Evolutionary conservation across 1,140 invertebrate genomes (phyloP).

Genomic region (Schlechtendalia chinensis): DNA sequence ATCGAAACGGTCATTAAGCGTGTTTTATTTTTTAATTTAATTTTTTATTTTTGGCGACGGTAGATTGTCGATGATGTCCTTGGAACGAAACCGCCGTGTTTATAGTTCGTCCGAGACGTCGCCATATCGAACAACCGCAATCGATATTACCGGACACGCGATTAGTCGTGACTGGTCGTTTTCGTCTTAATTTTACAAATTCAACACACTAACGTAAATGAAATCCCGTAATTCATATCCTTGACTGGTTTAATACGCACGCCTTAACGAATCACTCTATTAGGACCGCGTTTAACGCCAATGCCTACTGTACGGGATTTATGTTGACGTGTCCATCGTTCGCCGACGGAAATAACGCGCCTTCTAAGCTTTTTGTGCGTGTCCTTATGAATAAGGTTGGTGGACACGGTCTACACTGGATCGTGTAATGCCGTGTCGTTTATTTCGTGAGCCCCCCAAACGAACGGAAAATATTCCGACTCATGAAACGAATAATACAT

Average conservation of each 20-base stretch:
- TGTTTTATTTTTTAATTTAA: background rate
- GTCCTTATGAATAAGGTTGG: too few species aligned
- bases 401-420: background rate
- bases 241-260: background rate
- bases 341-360: too few species aligned
- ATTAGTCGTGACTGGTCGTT: background rate
- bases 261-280: background rate
- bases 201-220: background rate
- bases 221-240: background rate
- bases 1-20: background rate
- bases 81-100: background rate
- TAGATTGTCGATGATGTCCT: background rate
- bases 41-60: background rate
- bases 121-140: background rate
- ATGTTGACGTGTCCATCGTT: background rate
- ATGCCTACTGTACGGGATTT: too few species aligned
- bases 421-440: background rate
- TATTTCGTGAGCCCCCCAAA: too few species aligned
- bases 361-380: too few species aligned
- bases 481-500: background rate
- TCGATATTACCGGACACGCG: background rate
- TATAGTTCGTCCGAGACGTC: background rate
- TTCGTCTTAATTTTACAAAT: background rate
- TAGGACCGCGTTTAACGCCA: background rate
- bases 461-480: background rate